Evolutionary conservation across 2,888 invertebrate genomes (phyloP).

Genomic region (Himalopsyche anomala): DNA sequence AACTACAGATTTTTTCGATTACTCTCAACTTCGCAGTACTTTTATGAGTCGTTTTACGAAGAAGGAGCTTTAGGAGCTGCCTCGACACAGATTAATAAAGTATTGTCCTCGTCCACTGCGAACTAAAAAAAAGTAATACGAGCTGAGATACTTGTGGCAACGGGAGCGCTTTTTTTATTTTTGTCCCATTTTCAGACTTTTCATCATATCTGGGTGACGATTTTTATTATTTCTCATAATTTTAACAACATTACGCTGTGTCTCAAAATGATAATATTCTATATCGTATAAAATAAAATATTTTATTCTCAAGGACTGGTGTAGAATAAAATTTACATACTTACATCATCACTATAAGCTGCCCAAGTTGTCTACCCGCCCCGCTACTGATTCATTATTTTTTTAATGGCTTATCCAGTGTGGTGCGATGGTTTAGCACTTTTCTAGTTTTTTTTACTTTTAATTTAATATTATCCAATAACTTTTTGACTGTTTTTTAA

Average conservation of each 20-base stretch:
- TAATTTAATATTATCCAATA: too few relatives aligned
- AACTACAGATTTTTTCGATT: constrained; percentile 40
- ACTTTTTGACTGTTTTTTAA: too few relatives aligned
- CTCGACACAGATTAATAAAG: constrained; percentile 36
- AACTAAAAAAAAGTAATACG: constrained; percentile 34
- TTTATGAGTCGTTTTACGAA: constrained; percentile 22
- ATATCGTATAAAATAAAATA: neutral
- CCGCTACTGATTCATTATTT: too few relatives aligned
- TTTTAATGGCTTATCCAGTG: too few relatives aligned
- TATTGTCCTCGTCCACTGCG: constrained; percentile 36
- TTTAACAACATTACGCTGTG: neutral
- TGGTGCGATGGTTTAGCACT: too few relatives aligned
- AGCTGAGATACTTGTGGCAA: constrained; percentile 36
- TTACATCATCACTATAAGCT: too few relatives aligned
- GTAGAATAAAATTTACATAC: too few relatives aligned
- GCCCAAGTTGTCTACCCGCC: too few relatives aligned
- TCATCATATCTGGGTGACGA: constrained; percentile 18
- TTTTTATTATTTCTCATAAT: neutral
- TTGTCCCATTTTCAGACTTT: constrained; percentile 35
- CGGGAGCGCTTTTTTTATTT: constrained; percentile 4
- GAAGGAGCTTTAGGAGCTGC: constrained; percentile 25
- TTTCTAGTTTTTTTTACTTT: too few relatives aligned
- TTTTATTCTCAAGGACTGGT: too few relatives aligned
- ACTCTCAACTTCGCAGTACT: neutral
- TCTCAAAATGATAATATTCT: neutral